These are phyloP conservation scores for Stigmatopora argus DNA, from an alignment of 2,113 vertebrate genomes.

Conservation along the genomic window DNA sequence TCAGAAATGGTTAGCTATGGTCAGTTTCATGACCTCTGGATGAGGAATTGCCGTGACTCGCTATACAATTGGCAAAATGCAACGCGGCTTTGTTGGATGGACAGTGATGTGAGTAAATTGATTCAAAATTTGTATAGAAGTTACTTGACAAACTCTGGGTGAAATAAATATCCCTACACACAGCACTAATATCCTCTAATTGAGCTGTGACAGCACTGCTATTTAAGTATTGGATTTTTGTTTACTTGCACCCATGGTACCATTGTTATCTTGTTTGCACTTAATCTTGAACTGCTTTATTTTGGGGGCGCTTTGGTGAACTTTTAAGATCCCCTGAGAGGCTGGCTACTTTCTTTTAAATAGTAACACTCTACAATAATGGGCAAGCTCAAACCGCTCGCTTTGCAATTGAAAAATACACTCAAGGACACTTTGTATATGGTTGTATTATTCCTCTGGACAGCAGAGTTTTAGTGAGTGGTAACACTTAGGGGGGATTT, in stretches of 20 bases:
- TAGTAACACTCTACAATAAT: conserved; percentile 28
- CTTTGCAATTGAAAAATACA: conserved; percentile 30
- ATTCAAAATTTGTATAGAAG: background rate
- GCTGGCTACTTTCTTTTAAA: conserved; percentile 32
- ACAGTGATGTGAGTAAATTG: conserved; percentile 7
- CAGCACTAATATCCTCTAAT: conserved; percentile 21
- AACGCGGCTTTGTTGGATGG: background rate
- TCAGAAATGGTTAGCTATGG: conserved; percentile 47
- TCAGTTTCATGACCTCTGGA: conserved; percentile 42
- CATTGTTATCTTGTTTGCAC: conserved; percentile 39
- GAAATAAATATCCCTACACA: conserved; percentile 7
- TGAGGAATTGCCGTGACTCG: conserved; percentile 20
- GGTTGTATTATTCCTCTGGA: conserved; percentile 5
- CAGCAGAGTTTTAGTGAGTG: conserved; percentile 1
- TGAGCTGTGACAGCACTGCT: conserved; percentile 13
- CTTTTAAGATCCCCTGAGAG: conserved; percentile 38
- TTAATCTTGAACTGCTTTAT: conserved; percentile 34
- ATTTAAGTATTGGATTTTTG: conserved; percentile 21
- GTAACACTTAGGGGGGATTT: conserved; percentile 34
- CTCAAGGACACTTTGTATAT: conserved; percentile 13
- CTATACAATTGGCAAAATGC: conserved; percentile 1
- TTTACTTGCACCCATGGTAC: conserved; percentile 21
- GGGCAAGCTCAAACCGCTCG: conserved; percentile 31
- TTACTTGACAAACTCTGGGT: conserved; percentile 11
- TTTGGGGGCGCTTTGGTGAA: conserved; percentile 42